A percentile compares a stretch with the other conserved stretches of the same genome.
phyloP scores from a whole-genome alignment of 2,888 invertebrate genomes.

The Sympetrum striolatum region DNA sequence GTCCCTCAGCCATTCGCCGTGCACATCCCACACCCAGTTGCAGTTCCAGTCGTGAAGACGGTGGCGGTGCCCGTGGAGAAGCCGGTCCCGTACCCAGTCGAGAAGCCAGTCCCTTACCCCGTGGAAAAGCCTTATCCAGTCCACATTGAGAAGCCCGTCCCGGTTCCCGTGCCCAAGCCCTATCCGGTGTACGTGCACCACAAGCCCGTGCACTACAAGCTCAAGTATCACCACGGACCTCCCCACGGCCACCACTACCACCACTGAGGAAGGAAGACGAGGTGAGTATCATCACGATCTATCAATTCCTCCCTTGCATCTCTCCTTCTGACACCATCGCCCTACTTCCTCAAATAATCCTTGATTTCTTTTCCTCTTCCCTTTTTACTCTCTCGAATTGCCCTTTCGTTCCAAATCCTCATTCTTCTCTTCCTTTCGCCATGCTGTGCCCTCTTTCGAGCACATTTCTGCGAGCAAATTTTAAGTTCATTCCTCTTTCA shows the following conservation, averaged over 20 bases:
- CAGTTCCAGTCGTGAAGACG: slow-evolving; percentile 7
- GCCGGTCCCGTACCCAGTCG: slow-evolving; percentile 16
- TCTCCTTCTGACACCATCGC: neutral
- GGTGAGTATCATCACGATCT: neutral
- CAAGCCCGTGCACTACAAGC: neutral
- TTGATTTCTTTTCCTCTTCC: neutral
- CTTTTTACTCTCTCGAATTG: no score
- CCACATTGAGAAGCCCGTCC: slow-evolving; percentile 12
- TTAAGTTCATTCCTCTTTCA: no score
- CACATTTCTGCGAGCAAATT: no score
- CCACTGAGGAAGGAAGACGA: neutral
- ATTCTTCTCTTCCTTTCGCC: no score
- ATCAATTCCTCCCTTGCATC: neutral
- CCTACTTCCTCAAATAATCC: neutral
- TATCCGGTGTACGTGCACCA: slow-evolving; percentile 2
- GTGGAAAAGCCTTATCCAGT: neutral
- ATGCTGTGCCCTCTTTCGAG: no score
- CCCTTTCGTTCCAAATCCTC: no score
- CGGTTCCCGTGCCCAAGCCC: neutral
- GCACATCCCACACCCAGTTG: neutral
- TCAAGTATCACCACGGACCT: slow-evolving; percentile 2
- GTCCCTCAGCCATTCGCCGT: neutral
- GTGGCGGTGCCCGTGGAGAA: slow-evolving; percentile 15
- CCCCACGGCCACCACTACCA: neutral
- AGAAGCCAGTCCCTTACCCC: neutral